Conservation (phyloP, 2,888 invertebrate genomes). For the Stenodera caucasica region DNA sequence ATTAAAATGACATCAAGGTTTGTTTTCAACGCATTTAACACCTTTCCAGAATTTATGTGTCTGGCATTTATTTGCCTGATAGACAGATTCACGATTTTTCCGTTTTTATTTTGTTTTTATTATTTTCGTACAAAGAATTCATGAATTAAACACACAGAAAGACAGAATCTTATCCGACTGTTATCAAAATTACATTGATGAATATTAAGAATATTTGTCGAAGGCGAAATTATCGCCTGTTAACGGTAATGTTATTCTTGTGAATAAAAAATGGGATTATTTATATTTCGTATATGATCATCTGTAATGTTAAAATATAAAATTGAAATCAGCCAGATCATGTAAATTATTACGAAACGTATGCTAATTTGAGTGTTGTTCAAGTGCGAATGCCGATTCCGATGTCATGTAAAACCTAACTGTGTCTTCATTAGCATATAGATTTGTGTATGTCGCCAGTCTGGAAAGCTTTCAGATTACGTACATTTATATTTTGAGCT, state of each 20-base stretch:
- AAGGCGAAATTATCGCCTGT: too few relatives aligned
- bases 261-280: too few relatives aligned
- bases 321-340: constrained; percentile 34
- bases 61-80: constrained; percentile 1
- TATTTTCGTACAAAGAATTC: background rate
- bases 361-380: constrained; percentile 35
- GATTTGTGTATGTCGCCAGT: constrained; percentile 35
- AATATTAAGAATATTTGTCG: background rate
- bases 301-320: constrained; percentile 6
- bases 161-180: background rate
- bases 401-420: constrained; percentile 36
- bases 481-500: background rate
- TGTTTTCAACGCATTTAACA: constrained; percentile 16
- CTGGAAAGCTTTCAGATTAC: constrained; percentile 16
- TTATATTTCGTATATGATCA: too few relatives aligned
- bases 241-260: too few relatives aligned
- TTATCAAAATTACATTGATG: background rate
- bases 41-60: constrained; percentile 24
- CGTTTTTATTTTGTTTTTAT: background rate
- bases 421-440: constrained; percentile 39
- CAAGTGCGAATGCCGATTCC: constrained; percentile 33
- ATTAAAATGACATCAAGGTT: constrained; percentile 12
- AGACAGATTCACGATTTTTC: background rate
- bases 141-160: background rate
- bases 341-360: constrained; percentile 31